Evolutionary conservation across 2,113 vertebrate species (phyloP).

Genomic region (Rallus limicola): DNA sequence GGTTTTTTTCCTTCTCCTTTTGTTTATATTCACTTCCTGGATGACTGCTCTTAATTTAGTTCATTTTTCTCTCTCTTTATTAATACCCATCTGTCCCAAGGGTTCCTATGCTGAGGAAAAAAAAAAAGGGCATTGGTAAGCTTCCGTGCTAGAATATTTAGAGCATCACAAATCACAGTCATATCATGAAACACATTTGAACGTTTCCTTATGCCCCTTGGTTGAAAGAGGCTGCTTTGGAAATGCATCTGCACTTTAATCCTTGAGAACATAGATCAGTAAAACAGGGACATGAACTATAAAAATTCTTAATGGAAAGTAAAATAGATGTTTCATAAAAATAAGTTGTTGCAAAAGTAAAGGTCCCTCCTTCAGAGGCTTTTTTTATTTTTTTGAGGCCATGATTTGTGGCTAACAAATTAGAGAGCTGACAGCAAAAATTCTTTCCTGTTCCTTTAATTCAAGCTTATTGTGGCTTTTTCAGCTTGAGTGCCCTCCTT

Average conservation of each 20-base stretch:
- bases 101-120: background rate
- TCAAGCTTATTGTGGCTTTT: background rate
- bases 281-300: background rate
- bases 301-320: background rate
- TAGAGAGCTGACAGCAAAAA: background rate
- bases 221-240: background rate
- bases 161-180: background rate
- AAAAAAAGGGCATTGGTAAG: background rate
- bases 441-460: slow-evolving; percentile 1
- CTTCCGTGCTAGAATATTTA: background rate
- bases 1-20: background rate
- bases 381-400: background rate
- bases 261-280: background rate
- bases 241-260: background rate
- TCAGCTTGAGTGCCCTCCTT: background rate
- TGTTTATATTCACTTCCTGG: background rate
- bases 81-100: background rate
- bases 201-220: background rate
- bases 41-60: background rate
- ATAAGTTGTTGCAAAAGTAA: background rate
- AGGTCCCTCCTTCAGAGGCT: background rate
- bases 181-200: background rate
- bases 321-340: background rate
- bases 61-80: background rate
- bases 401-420: background rate